Conservation (phyloP, 2,797 vertebrate species). For the Triplophysa yarkandensis region DNA sequence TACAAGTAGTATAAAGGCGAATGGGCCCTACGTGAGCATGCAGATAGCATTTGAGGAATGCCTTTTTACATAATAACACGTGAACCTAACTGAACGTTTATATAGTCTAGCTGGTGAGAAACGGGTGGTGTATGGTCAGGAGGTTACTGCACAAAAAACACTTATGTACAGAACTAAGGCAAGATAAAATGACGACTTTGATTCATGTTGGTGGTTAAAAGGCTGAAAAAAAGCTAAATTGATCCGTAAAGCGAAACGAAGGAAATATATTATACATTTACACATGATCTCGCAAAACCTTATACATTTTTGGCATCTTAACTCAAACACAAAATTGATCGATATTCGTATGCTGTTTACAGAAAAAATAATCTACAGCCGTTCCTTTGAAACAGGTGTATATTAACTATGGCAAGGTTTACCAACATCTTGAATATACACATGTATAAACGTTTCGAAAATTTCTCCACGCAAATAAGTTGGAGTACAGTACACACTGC, state of each 20-base stretch:
- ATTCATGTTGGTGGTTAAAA: slow-evolving; percentile 62
- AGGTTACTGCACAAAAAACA: slow-evolving; percentile 58
- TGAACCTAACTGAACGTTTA: slow-evolving; percentile 29
- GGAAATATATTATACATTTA: slow-evolving; percentile 75
- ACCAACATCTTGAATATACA: slow-evolving; percentile 68
- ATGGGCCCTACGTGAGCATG: slow-evolving; percentile 48
- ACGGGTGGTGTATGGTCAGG: slow-evolving; percentile 53
- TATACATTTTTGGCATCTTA: slow-evolving; percentile 75
- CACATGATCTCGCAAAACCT: slow-evolving; percentile 71
- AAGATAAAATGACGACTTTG: slow-evolving; percentile 60
- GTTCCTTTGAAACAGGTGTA: slow-evolving; percentile 67
- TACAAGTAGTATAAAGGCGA: slow-evolving; percentile 32
- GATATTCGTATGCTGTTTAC: slow-evolving; percentile 62
- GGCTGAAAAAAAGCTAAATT: slow-evolving; percentile 63
- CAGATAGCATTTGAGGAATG: slow-evolving; percentile 32
- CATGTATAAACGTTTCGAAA: slow-evolving; percentile 78
- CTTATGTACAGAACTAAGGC: slow-evolving; percentile 70
- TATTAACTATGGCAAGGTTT: slow-evolving; percentile 68
- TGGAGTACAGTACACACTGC: slow-evolving; percentile 78
- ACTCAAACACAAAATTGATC: slow-evolving; percentile 69
- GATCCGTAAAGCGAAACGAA: slow-evolving; percentile 67
- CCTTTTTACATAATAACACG: slow-evolving; percentile 31
- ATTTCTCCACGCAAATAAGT: slow-evolving; percentile 77
- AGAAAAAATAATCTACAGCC: slow-evolving; percentile 70
- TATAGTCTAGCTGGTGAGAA: slow-evolving; percentile 16